phyloP scores from a whole-genome alignment of 2,113 vertebrate genomes.

The Cariama cristata region DNA sequence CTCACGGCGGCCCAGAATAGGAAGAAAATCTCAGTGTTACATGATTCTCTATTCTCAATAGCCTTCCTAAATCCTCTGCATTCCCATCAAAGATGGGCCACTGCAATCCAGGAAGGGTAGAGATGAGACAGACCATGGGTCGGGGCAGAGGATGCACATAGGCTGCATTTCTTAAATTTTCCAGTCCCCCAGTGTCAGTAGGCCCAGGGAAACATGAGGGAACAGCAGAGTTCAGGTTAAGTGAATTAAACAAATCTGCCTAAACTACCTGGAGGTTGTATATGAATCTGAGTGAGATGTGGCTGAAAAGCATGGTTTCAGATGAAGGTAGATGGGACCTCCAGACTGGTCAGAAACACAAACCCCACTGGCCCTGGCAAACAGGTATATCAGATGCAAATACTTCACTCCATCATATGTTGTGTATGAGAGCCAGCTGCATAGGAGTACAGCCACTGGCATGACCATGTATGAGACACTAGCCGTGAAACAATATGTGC shows the following conservation, averaged over 20 bases:
- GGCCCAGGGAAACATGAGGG: not conserved
- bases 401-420: not conserved
- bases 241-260: not conserved
- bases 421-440: not conserved
- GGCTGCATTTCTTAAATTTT: not conserved
- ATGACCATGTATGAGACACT: not conserved
- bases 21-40: not conserved
- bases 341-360: not conserved
- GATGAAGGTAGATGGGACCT: not conserved
- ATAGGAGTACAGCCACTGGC: not conserved
- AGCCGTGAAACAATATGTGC: not conserved
- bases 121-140: not conserved
- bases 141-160: not conserved
- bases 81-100: not conserved
- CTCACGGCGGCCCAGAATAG: not conserved
- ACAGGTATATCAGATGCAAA: not conserved
- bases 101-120: not conserved
- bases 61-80: not conserved
- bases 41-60: not conserved
- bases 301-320: not conserved
- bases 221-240: not conserved
- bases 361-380: not conserved
- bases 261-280: not conserved
- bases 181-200: not conserved
- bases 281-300: not conserved